Conservation (phyloP, 2,113 vertebrate species). For the Trogon surrucura region DNA sequence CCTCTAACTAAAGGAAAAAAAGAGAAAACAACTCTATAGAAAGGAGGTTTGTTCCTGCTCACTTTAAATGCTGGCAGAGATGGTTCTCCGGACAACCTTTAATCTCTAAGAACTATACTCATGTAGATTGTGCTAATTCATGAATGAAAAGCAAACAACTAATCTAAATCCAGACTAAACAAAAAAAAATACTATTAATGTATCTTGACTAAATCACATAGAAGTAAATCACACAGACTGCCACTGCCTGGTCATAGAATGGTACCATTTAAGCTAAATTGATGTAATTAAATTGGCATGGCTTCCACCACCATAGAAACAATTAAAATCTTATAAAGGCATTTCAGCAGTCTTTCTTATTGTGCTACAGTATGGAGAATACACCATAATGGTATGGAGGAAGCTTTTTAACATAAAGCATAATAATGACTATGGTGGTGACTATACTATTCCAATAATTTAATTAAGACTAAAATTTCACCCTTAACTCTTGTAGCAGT, state of each 20-base stretch:
- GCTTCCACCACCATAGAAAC: not conserved
- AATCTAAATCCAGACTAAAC: not conserved
- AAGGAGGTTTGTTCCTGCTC: not conserved
- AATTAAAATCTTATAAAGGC: not conserved
- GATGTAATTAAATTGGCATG: not conserved
- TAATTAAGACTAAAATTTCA: conserved; percentile 1
- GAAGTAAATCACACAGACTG: not conserved
- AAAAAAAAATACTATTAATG: not conserved
- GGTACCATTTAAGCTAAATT: not conserved
- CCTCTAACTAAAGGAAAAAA: not conserved
- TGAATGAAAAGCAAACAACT: not conserved
- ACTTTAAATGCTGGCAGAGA: not conserved
- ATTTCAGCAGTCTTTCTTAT: not conserved
- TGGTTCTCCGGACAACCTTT: not conserved
- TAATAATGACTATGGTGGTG: not conserved
- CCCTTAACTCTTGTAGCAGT: not conserved
- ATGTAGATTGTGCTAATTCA: not conserved
- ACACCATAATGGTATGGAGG: not conserved
- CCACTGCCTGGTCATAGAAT: not conserved
- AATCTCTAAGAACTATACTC: not conserved
- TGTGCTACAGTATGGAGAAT: not conserved
- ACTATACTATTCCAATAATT: not conserved
- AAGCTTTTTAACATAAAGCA: not conserved
- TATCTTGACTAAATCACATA: not conserved
- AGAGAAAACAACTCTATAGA: not conserved